Percentiles rank a stretch among this genome's conserved stretches.
Conservation (phyloP, 2,797 vertebrate genomes). For the Threskiornis aethiopicus region DNA sequence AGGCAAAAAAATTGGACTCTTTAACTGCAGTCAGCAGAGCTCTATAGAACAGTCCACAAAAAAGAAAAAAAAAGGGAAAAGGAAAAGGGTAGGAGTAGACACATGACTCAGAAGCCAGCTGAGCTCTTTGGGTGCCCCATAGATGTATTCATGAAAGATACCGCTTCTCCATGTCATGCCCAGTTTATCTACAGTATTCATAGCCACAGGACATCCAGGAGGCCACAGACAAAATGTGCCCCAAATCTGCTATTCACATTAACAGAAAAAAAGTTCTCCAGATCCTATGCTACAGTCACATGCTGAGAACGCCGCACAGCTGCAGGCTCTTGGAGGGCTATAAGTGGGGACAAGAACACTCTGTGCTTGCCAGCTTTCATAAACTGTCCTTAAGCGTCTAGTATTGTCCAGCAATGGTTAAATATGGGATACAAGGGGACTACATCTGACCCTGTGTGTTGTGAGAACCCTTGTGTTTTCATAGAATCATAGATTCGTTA, state of each 20-base stretch:
- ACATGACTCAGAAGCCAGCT: neutral
- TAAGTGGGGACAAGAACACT: neutral
- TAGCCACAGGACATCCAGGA: neutral
- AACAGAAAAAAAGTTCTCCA: neutral
- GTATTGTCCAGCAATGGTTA: neutral
- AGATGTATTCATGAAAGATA: neutral
- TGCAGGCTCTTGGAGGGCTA: neutral
- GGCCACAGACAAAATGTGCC: neutral
- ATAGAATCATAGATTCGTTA: too few relatives aligned
- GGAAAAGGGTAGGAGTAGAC: neutral
- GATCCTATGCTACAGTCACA: neutral
- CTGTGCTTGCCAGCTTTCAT: neutral
- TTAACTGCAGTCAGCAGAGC: neutral
- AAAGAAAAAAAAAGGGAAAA: neutral
- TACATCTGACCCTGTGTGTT: neutral
- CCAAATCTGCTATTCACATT: neutral
- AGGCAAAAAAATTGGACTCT: neutral
- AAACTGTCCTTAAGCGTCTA: neutral
- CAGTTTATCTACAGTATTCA: neutral
- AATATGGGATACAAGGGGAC: neutral
- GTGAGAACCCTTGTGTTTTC: neutral
- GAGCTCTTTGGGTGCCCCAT: neutral
- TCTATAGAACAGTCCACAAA: neutral
- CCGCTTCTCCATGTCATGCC: neutral
- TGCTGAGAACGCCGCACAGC: neutral